Base-by-base conservation (phyloP, 53 echinoderm and acorn worm species). In the Hippasteria phrygiana region DNA sequence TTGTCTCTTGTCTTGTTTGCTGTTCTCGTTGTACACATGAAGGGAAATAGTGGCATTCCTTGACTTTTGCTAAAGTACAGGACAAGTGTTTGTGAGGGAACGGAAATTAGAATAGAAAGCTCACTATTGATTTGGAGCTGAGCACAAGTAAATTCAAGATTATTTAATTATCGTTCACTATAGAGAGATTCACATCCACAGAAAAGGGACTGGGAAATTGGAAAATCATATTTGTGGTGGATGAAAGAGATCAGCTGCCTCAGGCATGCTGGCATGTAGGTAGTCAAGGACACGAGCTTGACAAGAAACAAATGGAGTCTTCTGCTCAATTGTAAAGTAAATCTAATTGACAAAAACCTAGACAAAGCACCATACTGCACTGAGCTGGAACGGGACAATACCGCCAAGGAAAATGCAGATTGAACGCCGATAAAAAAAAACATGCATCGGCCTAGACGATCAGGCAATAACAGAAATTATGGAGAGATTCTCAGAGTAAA, bases 241-340 rank as follows among this genome's bases (percentile, higher is more conserved):
- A 45, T 83, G 83, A 83, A 83, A 66, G 37, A 37, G 83, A 83
- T 83, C 83, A 83, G 65, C 83, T 83, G 83, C 67, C 83, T 13
- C 16, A 47, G 43, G 83, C 45, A 67, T 83, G 67, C 67, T 33
- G 16, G 40, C 20, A 22, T 27, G 47, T 32, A 75, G 47, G 67
- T 66, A 45, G 67, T 67, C 83, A 83, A 83, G 83, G 83, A 47
- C 83, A 67, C 26, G 83, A 40, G 83, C 10, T 46, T n/a, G 67
- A 26, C 40, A 36, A 43, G 66, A 66, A 66, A 83, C 67, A 67
- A 83, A 66, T 43, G 46, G 39, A 83, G 83, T 83, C 48, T 45
- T 31, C 48, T 17, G 32, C 27, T 18, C 83, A 83, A 83, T 83
- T 83, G 83, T 65, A 34, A n/a, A 20, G 67, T 14, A 83, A 83